Base-by-base conservation (phyloP, 53 echinoderm and acorn worm species). In the Patiria pectinifera region DNA sequence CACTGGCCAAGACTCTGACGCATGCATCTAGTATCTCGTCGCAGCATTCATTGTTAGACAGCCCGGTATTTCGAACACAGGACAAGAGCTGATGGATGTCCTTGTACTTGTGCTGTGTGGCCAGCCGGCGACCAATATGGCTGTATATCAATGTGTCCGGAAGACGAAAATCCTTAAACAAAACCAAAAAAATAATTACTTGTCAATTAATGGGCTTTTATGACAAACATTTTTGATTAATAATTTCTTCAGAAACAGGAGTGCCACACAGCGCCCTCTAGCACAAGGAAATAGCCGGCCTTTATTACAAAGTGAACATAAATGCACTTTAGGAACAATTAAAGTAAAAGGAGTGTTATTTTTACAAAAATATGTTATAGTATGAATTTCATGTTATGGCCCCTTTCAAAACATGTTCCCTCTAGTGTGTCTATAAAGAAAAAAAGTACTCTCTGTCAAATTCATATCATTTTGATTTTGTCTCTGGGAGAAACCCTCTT, bases 11-110 rank as follows among this genome's bases (percentile, higher is more conserved):
- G 45, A 97, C 94, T 71, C 96, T 78, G 69, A 98, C 94, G 77
- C 99, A 93, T 21, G 95, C 93, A 66, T 90, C 94, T 3, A 98
- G 87, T 61, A 98, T 94, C 92, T 95, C 98, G 86, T 98, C 98
- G 82, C 96, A 97, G 83, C 92, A 93, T 49, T 95, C 93, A 53
- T 96, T 92, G 86, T 83, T 94, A 46, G 94, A 89, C 72, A 98
- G 91, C 72, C 95, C 95, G 53, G 96, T 96, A 78, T 87, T 86
- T 76, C 86, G 87, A 45, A 96, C 88, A 62, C 96, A 91, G 62
- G 75, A 80, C 45, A 95, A 80, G 59, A 98, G 94, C 82, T 92
- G 88, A 76, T 95, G 94, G 76, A 97, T 95, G 77, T 98, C 99
- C 80, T 91, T 92, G 85, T 86, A 89, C 86, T 98, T 98, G 82